Percentiles rank a stretch among this genome's conserved stretches.
These are phyloP conservation scores for Hyppa rectilinea DNA, from an alignment of 2,888 invertebrate genomes.

Conservation along the genomic window DNA sequence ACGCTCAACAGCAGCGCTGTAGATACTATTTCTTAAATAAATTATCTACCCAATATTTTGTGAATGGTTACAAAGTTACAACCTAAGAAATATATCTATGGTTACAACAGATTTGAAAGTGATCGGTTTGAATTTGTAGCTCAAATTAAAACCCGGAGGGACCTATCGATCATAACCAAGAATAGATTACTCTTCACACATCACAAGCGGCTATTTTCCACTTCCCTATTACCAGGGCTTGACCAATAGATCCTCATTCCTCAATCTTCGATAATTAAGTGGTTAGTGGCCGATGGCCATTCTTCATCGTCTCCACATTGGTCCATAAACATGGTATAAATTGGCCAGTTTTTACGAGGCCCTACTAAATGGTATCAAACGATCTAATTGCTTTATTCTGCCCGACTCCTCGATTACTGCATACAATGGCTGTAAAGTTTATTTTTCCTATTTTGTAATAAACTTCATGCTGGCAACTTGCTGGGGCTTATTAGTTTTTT, in stretches of 20 bases:
- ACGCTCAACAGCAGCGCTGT: too few species aligned
- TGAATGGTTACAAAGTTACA: neutral
- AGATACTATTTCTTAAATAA: neutral
- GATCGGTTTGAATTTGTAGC: constrained; percentile 9
- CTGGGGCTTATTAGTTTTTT: constrained; percentile 40
- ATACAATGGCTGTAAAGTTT: constrained; percentile 61
- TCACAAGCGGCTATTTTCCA: constrained; percentile 26
- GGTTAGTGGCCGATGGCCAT: constrained; percentile 52
- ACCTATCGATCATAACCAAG: constrained; percentile 21
- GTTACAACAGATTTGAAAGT: constrained; percentile 4
- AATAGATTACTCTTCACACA: constrained; percentile 45
- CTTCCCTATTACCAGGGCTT: constrained; percentile 35
- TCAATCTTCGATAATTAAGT: constrained; percentile 62
- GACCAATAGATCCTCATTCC: constrained; percentile 18
- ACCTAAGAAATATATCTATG: too few species aligned
- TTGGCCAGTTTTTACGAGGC: constrained; percentile 57
- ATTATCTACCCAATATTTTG: neutral
- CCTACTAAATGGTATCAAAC: constrained; percentile 65
- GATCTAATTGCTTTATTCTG: constrained; percentile 69
- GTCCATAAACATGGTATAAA: constrained; percentile 55
- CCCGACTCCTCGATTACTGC: constrained; percentile 56
- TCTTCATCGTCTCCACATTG: constrained; percentile 40
- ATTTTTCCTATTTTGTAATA: constrained; percentile 62
- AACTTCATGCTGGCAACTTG: constrained; percentile 54
- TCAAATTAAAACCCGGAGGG: constrained; percentile 23